Evolutionary conservation across 2,113 vertebrate genomes (phyloP), one percentile per base, ranked within the genome.

Genomic region (Glaucomys volans): DNA sequence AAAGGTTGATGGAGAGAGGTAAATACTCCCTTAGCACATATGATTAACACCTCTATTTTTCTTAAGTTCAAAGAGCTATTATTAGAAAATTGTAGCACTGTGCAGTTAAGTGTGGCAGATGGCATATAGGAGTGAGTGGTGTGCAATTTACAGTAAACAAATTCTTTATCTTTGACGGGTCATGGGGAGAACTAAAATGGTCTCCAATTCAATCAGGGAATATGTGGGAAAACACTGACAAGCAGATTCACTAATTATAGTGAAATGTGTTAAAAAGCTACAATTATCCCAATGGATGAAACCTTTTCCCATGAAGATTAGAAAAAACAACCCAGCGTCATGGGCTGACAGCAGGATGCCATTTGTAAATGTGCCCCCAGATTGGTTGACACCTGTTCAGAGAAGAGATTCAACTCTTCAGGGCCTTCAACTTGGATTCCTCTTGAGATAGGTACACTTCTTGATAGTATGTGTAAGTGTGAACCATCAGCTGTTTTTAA

Each of bases 101-200:
- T 83, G 85, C 97, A 95, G 95, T 81, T 97, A 94, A 97, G 96
- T 94, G 96, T 97, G 97, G 99, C 99, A 99, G 99, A 99, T 99
- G 99, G 99, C 99, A 98, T 98, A 98, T 98, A 98, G 97, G 98
- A 98, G 98, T 97, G 98, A 99, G 98, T 97, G 97, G 98, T 98
- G 98, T 98, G 98, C 98, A 98, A 98, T 99, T 99, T 99, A 99
- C 98, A 99, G 99, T 99, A 99, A 99, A 99, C 99, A 99, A 98
- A 99, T 99, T 99, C 98, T 99, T 99, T 99, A 99, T 99, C 98
- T 98, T 97, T 99, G 99, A 99, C 94, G 98, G 99, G 98, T 99
- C 99, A 98, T 99, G 98, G 98, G 98, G 99, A 99, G 99, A 98
- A 98, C 81, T 97, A 98, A 98, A 98, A 97, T 4, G 57, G 97